Conservation (phyloP, 2,113 vertebrate genomes). For the Cariama cristata region DNA sequence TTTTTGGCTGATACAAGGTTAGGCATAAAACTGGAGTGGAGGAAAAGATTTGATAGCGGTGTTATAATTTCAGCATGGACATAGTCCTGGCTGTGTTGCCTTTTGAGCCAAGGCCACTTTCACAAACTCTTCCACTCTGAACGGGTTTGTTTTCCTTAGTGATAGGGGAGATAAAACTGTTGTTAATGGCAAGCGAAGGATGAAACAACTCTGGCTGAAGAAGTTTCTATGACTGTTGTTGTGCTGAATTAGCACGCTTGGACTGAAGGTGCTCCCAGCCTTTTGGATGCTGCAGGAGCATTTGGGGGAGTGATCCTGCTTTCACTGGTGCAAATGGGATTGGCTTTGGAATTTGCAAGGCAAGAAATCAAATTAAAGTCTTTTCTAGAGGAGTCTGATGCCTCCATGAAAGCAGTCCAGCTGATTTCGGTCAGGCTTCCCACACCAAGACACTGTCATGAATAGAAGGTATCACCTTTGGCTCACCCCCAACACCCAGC, state of each 20-base stretch:
- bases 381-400: background rate
- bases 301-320: background rate
- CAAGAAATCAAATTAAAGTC: background rate
- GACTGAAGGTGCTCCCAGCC: background rate
- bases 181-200: background rate
- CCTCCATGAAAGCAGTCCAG: background rate
- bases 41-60: background rate
- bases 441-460: background rate
- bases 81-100: background rate
- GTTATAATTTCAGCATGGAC: background rate
- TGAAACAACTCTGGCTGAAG: background rate
- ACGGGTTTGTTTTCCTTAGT: background rate
- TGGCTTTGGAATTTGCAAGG: background rate
- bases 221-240: background rate
- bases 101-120: background rate
- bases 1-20: background rate
- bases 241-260: background rate
- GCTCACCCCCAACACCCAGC: background rate
- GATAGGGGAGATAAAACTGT: conserved; percentile 46
- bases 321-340: background rate
- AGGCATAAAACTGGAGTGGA: background rate
- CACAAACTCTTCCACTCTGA: background rate
- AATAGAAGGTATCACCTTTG: background rate
- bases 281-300: background rate
- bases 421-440: background rate